phyloP scores from a whole-genome alignment of 2,113 vertebrate species.

The Psephotus haematonotus region DNA sequence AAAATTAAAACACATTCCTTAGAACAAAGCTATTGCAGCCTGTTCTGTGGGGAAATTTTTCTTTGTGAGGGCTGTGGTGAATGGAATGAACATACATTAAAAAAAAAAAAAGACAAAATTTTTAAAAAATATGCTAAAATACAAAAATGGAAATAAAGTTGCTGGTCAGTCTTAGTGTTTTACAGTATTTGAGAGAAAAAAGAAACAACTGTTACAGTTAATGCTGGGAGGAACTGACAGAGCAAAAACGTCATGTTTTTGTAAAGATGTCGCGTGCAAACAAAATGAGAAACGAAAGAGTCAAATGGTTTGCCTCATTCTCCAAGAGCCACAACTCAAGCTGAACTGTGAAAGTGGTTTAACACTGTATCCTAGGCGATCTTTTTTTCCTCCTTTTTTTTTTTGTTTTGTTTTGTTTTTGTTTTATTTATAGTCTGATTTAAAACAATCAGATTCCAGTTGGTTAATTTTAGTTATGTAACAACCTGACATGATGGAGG shows the following conservation, averaged over 20 bases:
- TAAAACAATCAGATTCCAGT: constrained; percentile 97
- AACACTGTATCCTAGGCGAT: constrained; percentile 99
- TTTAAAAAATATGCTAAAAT: constrained; percentile 75
- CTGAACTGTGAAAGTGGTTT: constrained; percentile 99
- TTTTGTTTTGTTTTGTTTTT: constrained; percentile 72
- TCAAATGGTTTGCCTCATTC: constrained; percentile 92
- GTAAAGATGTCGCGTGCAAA: constrained; percentile 77
- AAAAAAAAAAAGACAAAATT: constrained; percentile 79
- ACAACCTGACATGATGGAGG: constrained; percentile 98
- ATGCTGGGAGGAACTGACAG: constrained; percentile 79
- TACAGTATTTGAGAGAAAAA: constrained; percentile 80
- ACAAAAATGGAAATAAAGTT: constrained; percentile 77
- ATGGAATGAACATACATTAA: constrained; percentile 79
- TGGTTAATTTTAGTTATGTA: constrained; percentile 97
- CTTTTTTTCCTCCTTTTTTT: constrained; percentile 81
- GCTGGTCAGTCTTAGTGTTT: constrained; percentile 87
- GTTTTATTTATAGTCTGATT: constrained; percentile 99
- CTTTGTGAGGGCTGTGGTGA: constrained; percentile 91
- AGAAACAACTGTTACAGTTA: constrained; percentile 83
- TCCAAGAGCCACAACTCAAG: constrained; percentile 98
- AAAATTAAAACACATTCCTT: constrained; percentile 99
- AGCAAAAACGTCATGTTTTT: constrained; percentile 76
- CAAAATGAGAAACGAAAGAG: constrained; percentile 75
- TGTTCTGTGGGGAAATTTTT: constrained; percentile 92
- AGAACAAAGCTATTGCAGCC: constrained; percentile 89